Base-by-base conservation (phyloP, 2,888 invertebrate species). In the Trimorus sp. region DNA sequence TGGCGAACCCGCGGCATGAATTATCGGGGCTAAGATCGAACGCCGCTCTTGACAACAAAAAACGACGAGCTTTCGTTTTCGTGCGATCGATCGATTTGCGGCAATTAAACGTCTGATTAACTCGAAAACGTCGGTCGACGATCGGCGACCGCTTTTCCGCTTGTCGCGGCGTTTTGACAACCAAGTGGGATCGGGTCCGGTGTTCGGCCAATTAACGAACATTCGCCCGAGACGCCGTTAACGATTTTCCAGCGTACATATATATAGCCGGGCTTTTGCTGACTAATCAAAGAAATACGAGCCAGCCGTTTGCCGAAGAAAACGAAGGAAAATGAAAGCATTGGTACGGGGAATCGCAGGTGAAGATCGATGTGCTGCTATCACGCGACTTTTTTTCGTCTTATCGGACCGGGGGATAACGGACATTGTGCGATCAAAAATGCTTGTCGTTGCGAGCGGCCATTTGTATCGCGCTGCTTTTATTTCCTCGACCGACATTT, bases 221-320 rank as follows among this genome's bases (percentile, higher is more conserved):
- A 77, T 69, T 26, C 56, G 68, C 53, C 40, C 51, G 26, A 36
- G 15, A 66, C 49, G 60, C 37, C 53, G 45, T 42, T 78, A 69
- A 70, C 59, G 75, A 60, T 77, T 74, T 77, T 65, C 74, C 48
- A 56, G 59, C 53, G 42, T 59, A 42, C 63, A 74, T 26, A 26
- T 26, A 26, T 26, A 73, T 73, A 42, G 53, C 48, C 40, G 65
- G 7, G 37, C 58, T 71, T 66, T 66, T 66, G 79, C 82, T 79
- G 82, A 82, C 75, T 79, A 79, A 82, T 82, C 82, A 82, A 79
- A 82, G 82, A 82, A 82, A 82, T 79, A 71, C 82, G 79, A 79
- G 75, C 76, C 79, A 68, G 68, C 75, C 82, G 56, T 82, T 71
- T 60, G 66, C 49, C 42, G 69, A 48, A 74, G 74, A 77, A 82